Evolutionary conservation across 2,888 invertebrate species (phyloP).

Genomic region (Eilema sororculum): DNA sequence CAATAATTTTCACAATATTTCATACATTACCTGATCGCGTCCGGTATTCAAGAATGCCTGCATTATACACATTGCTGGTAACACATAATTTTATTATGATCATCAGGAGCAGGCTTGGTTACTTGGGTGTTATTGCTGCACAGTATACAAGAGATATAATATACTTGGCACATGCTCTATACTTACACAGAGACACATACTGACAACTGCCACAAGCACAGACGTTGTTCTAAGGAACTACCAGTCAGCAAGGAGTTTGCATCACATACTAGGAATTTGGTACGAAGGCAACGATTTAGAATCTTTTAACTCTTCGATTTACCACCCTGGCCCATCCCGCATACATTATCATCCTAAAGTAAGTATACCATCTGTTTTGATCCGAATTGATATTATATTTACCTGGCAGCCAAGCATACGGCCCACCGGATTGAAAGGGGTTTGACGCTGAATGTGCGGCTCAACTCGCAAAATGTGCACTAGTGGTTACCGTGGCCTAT

Average conservation of each 20-base stretch:
- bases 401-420: too few species aligned
- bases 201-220: conserved; percentile 14
- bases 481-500: too few species aligned
- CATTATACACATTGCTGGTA: too few species aligned
- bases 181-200: conserved; percentile 2
- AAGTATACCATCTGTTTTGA: neutral
- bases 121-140: conserved; percentile 12
- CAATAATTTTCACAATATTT: too few species aligned
- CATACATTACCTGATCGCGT: too few species aligned
- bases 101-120: conserved; percentile 4
- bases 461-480: too few species aligned
- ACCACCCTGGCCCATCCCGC: neutral
- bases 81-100: too few species aligned
- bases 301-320: neutral
- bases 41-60: too few species aligned
- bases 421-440: too few species aligned
- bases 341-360: conserved; percentile 15
- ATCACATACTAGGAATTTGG: neutral
- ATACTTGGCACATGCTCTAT: conserved; percentile 1
- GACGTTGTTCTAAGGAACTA: conserved; percentile 11
- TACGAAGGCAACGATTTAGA: neutral
- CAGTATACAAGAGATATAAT: neutral
- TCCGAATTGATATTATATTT: too few species aligned
- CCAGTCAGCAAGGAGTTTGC: too few species aligned
- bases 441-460: too few species aligned